Percentiles rank a stretch among this genome's conserved stretches.
phyloP scores from a whole-genome alignment of 2,888 invertebrate genomes.

The Cacoxenus indagator region DNA sequence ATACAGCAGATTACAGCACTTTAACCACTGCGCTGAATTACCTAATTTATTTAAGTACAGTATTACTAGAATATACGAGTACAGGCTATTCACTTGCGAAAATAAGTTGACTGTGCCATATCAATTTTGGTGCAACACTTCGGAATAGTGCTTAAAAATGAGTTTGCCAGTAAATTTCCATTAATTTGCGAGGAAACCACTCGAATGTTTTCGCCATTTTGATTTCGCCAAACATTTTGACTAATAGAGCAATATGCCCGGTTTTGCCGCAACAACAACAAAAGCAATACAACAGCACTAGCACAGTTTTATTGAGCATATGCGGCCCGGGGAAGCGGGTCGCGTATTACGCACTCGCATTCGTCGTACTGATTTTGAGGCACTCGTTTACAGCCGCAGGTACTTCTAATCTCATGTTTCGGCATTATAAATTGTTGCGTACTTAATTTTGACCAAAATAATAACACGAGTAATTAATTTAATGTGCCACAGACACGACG shows the following conservation, averaged over 20 bases:
- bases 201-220: constrained; percentile 39
- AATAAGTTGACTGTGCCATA: not conserved
- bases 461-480: constrained; percentile 69
- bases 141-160: constrained; percentile 29
- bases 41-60: no score
- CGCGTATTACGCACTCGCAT: no score
- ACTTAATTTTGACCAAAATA: constrained; percentile 68
- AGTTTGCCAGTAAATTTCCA: constrained; percentile 55
- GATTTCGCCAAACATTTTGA: constrained; percentile 52
- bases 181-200: constrained; percentile 54
- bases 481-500: constrained; percentile 63
- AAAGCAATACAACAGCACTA: constrained; percentile 31
- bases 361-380: not conserved
- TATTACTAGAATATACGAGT: no score
- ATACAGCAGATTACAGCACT: no score
- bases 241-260: constrained; percentile 61
- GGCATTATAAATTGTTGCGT: constrained; percentile 68
- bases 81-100: not conserved
- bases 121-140: not conserved
- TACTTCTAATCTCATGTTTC: constrained; percentile 67
- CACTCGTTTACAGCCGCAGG: constrained; percentile 47
- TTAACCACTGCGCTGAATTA: no score
- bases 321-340: no score
- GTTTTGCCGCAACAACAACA: constrained; percentile 39
- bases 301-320: not conserved